Evolutionary conservation across 2,888 invertebrate genomes (phyloP).

Genomic region (Nomada fucata): DNA sequence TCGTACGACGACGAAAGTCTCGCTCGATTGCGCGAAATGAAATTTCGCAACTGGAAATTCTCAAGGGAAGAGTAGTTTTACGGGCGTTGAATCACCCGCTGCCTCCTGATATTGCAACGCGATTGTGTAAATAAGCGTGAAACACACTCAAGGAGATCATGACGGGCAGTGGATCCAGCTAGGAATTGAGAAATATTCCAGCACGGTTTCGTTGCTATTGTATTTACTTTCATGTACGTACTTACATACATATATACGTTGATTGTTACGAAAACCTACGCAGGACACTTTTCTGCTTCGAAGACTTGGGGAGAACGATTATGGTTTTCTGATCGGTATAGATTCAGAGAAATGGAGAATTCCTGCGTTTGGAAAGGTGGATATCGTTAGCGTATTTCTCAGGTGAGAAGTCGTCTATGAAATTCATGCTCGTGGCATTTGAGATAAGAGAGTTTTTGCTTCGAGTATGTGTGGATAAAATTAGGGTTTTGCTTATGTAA

Average conservation of each 20-base stretch:
- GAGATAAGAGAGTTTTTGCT: neutral
- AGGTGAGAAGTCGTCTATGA: neutral
- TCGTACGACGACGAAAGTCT: conserved; percentile 54
- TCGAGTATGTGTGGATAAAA: neutral
- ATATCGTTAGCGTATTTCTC: neutral
- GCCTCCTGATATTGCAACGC: neutral
- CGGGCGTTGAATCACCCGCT: neutral
- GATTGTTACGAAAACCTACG: conserved; percentile 38
- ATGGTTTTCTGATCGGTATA: conserved; percentile 6
- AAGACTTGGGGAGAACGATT: neutral
- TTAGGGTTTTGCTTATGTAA: neutral
- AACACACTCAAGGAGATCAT: neutral
- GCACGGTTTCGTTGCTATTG: conserved; percentile 21
- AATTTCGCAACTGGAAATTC: conserved; percentile 29
- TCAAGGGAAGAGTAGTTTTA: neutral
- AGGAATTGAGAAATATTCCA: conserved; percentile 27
- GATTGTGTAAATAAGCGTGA: conserved; percentile 15
- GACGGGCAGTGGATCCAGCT: neutral
- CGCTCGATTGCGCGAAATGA: conserved; percentile 13
- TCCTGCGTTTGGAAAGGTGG: neutral
- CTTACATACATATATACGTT: neutral
- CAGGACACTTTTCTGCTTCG: neutral
- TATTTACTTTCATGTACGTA: too few relatives aligned
- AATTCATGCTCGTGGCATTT: neutral
- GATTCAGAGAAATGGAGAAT: neutral